Base-by-base conservation (phyloP, 2,888 invertebrate species). In the Lutraria lutraria region DNA sequence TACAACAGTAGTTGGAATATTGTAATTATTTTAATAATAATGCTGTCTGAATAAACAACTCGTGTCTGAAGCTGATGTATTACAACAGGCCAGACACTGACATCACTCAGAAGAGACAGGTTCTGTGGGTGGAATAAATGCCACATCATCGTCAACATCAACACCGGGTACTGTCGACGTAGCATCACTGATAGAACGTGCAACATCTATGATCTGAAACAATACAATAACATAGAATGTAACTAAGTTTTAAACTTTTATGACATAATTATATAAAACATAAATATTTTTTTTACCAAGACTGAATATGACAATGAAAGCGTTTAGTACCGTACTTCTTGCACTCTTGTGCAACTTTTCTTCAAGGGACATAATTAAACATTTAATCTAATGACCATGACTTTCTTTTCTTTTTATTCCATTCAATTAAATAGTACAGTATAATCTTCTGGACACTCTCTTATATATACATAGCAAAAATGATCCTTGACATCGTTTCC, bases 111-210 rank as follows among this genome's bases (percentile, higher is more conserved):
- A 68, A 0, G 25, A 68, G 63, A 68, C 76, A 76, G 76, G 76
- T 76, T 76, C 76, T 16, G 16, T 76, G 3, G 76, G 34, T 15
- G 76, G 76, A 12, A 31, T 25, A 13, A 31, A 1, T 16, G 16
- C 19, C 3, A 76, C 29, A 76, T 76, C 84, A 53, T 84, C 54
- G 13, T 72, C 13, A 0, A 85, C 76, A 56, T 88, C 88, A 68
- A 93, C 93, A n/a, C 88, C 90, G 13, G 94, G 94, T 3, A 94
- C 93, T 4, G 94, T 94, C 80, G 92, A 84, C 29, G 94, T 87
- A 34, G 94, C 94, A 79, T 94, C 94, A 56, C 89, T 88, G 15
- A 88, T 87, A 19, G 93, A 93, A 52, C 94, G 91, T 12, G 88
- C 72, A 0, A 90, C 76, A 43, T 88, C 87, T 15, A 92, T 91